These are phyloP conservation scores for Phrynosoma blainvillii DNA, from an alignment of 2,113 vertebrate genomes.

Conservation along the genomic window DNA sequence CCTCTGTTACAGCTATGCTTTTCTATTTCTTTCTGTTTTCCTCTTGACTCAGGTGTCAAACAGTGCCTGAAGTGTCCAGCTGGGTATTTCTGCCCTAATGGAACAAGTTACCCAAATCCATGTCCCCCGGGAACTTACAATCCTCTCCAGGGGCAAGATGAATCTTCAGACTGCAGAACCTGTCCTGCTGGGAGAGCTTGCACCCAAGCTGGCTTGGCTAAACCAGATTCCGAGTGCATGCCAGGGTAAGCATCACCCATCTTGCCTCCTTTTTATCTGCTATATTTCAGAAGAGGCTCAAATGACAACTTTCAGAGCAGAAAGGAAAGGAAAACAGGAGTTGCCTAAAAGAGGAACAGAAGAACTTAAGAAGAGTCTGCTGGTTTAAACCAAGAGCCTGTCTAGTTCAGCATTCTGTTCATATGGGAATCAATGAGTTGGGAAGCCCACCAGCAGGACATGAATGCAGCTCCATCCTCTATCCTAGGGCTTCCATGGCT, in stretches of 20 bases:
- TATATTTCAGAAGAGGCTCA: not conserved
- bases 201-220: constrained; percentile 79
- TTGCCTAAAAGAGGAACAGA: not conserved
- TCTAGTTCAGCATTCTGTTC: no score
- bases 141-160: constrained; percentile 84
- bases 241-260: constrained; percentile 73
- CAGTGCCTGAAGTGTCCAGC: constrained; percentile 83
- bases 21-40: not conserved
- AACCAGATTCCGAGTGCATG: constrained; percentile 81
- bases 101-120: constrained; percentile 74
- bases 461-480: no score
- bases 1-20: not conserved
- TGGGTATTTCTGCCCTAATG: constrained; percentile 85
- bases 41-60: constrained; percentile 69
- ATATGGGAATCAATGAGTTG: no score
- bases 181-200: constrained; percentile 86
- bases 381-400: no score
- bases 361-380: no score
- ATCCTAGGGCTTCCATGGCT: no score
- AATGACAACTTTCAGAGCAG: not conserved
- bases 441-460: no score
- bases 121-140: constrained; percentile 82
- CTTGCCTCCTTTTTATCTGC: accelerated
- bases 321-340: not conserved
- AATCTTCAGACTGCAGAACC: constrained; percentile 77